Evolutionary conservation across 2,113 vertebrate genomes (phyloP), one percentile per base, ranked within the genome.

Genomic region (Ardeotis arabs): DNA sequence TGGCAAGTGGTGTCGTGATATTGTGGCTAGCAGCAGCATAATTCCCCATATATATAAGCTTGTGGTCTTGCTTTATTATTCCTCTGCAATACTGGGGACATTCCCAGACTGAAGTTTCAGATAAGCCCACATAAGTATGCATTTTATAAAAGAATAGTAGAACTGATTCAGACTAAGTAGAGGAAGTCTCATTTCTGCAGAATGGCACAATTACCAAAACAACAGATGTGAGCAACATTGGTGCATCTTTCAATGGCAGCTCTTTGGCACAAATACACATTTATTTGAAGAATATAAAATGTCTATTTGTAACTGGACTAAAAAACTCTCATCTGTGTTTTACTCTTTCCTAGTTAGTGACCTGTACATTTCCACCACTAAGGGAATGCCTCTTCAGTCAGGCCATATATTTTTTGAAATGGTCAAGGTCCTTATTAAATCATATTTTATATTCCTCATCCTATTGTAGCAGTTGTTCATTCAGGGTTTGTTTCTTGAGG

Each of bases 261-360:
- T 93, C 74, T 69, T 73, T 96, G 88, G 75, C 92, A 91, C 79
- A 93, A 95, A 81, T 35, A 47, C 6, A 0, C n/a, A 70, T 90
- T 96, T 89, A 69, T 86, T 68, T 96, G 41, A 93, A 90, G 84
- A 96, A 93, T 79, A 93, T 62, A 88, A 90, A 90, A 95, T 96
- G 92, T 79, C 55, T 41, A 37, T 56, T 93, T 90, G 75, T 66
- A 95, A 85, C 24, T 15, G 7, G 37, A 29, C 22, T 45, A 63
- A 78, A 56, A 88, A 75, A 27, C 10, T 24, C 52, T 12, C 21
- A 28, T 68, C 59, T 84, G 25, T 63, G 27, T 68, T 93, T 55
- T 37, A 55, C 20, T 41, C 21, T 85, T 90, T 90, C 72, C 35
- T 70, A 66, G n/a, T 59, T 91, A 58, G 29, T 76, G 64, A 92